Conservation (phyloP, 1,140 invertebrate genomes). For the Tyrophagus putrescentiae region DNA sequence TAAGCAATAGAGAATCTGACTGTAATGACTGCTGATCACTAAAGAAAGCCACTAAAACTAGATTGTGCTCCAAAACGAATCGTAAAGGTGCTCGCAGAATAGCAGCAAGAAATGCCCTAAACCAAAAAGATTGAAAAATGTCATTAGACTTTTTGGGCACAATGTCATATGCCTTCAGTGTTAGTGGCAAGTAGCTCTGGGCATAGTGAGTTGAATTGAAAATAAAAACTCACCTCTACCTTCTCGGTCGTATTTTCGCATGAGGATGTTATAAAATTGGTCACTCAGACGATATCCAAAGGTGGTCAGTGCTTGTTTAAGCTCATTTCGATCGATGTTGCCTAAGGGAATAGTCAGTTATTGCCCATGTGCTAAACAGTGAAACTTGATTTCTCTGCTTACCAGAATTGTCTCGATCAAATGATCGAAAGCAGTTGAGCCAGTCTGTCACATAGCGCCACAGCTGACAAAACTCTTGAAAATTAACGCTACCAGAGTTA, state of each 20-base stretch:
- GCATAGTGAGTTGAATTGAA: background rate
- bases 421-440: slow-evolving; percentile 86
- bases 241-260: slow-evolving; percentile 83
- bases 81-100: no score
- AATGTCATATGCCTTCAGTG: no score
- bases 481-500: slow-evolving; percentile 72
- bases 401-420: slow-evolving; percentile 83
- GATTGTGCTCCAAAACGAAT: no score
- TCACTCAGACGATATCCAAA: slow-evolving; percentile 81
- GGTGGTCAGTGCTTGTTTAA: slow-evolving; percentile 69
- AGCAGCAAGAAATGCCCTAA: no score
- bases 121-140: no score
- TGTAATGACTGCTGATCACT: no score
- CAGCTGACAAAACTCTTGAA: slow-evolving; percentile 82
- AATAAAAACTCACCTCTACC: slow-evolving; percentile 46
- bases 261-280: slow-evolving; percentile 56
- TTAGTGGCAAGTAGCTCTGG: no score
- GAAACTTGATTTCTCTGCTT: slow-evolving; percentile 1
- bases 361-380: background rate
- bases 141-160: no score
- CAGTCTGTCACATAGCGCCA: slow-evolving; percentile 99
- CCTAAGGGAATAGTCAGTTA: slow-evolving; percentile 40
- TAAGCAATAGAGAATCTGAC: no score
- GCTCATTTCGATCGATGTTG: slow-evolving; percentile 79
- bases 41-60: no score